These are phyloP conservation scores for Mus minutoides DNA, from an alignment of 2,797 vertebrate genomes.

Conservation along the genomic window DNA sequence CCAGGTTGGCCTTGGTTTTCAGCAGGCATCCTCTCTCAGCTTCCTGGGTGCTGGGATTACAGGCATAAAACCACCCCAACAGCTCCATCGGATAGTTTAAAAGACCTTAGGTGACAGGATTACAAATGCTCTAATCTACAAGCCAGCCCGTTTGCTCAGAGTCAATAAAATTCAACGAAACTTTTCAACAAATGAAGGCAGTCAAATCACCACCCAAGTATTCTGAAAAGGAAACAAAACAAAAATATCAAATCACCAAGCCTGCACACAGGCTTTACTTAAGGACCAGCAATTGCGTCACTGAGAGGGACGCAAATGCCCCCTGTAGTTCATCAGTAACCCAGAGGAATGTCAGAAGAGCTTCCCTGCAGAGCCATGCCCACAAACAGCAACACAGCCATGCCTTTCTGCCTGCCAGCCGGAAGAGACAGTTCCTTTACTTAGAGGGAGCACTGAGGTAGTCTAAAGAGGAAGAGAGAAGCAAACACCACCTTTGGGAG, in stretches of 20 bases:
- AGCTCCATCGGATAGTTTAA: not conserved
- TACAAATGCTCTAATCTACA: not conserved
- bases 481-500: not conserved
- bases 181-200: not conserved
- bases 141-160: not conserved
- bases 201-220: conserved; percentile 21
- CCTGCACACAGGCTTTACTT: not conserved
- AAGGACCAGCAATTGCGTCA: not conserved
- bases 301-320: not conserved
- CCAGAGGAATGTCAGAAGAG: not conserved
- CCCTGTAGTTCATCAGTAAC: conserved; percentile 9
- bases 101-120: not conserved
- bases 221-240: conserved; percentile 34
- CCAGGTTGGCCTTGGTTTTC: not conserved
- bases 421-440: not conserved
- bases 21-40: not conserved
- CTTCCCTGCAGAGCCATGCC: not conserved
- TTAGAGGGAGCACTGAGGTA: not conserved
- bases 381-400: not conserved
- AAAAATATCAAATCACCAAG: not conserved
- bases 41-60: not conserved
- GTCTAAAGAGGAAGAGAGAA: conserved; percentile 7
- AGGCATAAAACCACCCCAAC: not conserved
- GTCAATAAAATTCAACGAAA: conserved; percentile 40
- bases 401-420: not conserved